Conservation (phyloP, 2,888 invertebrate species). For the Spodoptera littoralis region DNA sequence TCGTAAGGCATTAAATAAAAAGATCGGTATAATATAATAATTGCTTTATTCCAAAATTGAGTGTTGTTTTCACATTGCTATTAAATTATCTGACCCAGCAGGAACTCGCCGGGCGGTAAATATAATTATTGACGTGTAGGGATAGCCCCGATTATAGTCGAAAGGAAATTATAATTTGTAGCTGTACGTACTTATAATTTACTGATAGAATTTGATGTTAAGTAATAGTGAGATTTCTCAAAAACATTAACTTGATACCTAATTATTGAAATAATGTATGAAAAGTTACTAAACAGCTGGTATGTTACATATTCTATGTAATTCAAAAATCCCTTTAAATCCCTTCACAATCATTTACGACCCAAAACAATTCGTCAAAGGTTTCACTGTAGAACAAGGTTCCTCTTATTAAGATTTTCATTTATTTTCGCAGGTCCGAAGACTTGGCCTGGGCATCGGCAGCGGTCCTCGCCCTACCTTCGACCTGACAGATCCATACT, state of each 20-base stretch:
- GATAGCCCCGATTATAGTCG: constrained; percentile 11
- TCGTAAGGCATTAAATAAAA: too few species aligned
- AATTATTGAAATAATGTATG: too few species aligned
- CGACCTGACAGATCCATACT: constrained; percentile 83
- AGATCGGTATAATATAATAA: too few species aligned
- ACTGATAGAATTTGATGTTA: constrained; percentile 36
- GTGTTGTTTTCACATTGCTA: constrained; percentile 8
- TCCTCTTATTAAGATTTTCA: too few species aligned
- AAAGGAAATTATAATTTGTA: constrained; percentile 50
- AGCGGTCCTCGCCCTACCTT: constrained; percentile 73
- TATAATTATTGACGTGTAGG: constrained; percentile 32
- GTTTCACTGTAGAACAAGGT: too few species aligned
- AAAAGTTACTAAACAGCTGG: too few species aligned
- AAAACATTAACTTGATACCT: too few species aligned
- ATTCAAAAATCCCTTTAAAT: too few species aligned
- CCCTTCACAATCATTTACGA: too few species aligned
- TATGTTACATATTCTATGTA: too few species aligned
- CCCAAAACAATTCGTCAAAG: too few species aligned
- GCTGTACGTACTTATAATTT: constrained; percentile 49
- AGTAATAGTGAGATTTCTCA: neutral
- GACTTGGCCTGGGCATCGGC: constrained; percentile 80
- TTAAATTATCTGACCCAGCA: constrained; percentile 22
- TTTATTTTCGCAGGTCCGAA: constrained; percentile 72
- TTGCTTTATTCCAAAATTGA: constrained; percentile 4
- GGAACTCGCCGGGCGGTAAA: constrained; percentile 6